A percentile compares a stretch with the other conserved stretches of the same genome.
phyloP scores from a whole-genome alignment of 2,888 invertebrate species.

The Unio delphinus region DNA sequence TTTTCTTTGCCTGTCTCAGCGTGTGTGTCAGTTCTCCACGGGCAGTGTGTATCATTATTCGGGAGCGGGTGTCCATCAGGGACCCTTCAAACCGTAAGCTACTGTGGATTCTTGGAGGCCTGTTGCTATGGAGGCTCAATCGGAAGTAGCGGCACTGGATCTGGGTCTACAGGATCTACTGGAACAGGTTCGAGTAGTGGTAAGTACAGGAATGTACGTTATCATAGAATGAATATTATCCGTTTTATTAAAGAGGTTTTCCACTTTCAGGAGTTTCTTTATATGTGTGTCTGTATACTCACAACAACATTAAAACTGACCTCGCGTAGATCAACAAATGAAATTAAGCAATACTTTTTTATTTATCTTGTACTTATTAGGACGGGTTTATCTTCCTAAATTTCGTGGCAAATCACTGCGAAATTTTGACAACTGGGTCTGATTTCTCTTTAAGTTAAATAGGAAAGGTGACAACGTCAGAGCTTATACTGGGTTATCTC shows the following conservation, averaged over 20 bases:
- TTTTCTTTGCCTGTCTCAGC: constrained; percentile 4
- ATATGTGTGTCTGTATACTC: too few relatives aligned
- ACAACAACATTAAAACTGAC: too few relatives aligned
- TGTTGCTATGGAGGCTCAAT: constrained; percentile 24
- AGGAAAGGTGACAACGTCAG: too few relatives aligned
- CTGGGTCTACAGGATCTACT: constrained; percentile 2
- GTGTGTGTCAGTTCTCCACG: constrained; percentile 11
- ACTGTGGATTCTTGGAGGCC: constrained; percentile 38
- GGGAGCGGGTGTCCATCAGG: constrained; percentile 28
- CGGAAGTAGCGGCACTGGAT: constrained; percentile 1
- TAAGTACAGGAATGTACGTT: background rate
- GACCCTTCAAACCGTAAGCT: constrained; percentile 31
- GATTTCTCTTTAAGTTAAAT: too few relatives aligned
- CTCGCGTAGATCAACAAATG: too few relatives aligned
- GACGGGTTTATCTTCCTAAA: too few relatives aligned
- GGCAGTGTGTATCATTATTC: constrained; percentile 16
- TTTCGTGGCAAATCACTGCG: too few relatives aligned
- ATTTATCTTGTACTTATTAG: too few relatives aligned
- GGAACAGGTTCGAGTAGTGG: background rate
- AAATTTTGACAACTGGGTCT: too few relatives aligned
- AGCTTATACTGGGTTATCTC: too few relatives aligned
- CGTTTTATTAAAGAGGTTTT: background rate
- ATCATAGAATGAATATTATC: background rate
- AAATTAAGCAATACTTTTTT: too few relatives aligned
- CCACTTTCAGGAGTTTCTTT: background rate